phyloP scores from a whole-genome alignment of 2,888 invertebrate species.

The Pachymerium ferrugineum region DNA sequence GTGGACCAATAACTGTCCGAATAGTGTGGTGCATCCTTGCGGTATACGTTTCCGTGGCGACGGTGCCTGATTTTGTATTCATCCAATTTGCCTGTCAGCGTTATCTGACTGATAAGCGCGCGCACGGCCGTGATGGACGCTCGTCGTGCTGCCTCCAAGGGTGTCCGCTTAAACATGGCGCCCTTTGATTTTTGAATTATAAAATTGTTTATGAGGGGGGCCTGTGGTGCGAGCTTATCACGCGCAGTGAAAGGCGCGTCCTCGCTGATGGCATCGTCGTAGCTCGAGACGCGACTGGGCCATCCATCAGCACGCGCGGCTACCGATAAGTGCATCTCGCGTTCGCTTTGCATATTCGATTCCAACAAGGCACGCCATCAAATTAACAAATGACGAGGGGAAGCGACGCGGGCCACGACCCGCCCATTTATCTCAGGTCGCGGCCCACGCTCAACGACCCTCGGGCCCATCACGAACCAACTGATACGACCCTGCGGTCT shows the following conservation, averaged over 20 bases:
- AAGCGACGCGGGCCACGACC: conserved; percentile 28
- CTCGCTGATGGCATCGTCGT: conserved; percentile 25
- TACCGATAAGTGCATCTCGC: conserved; percentile 10
- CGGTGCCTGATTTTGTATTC: conserved; percentile 28
- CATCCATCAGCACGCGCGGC: conserved; percentile 9
- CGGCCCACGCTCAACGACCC: conserved; percentile 12
- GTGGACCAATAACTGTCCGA: conserved; percentile 8
- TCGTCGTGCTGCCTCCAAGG: conserved; percentile 8
- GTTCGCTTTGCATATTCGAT: conserved; percentile 28
- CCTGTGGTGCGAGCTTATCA: conserved; percentile 29
- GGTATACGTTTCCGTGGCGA: conserved; percentile 20
- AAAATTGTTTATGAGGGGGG: conserved; percentile 28
- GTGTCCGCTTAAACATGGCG: conserved; percentile 27
- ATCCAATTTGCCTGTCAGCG: conserved; percentile 29
- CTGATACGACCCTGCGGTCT: conserved; percentile 16
- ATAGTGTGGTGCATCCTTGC: not conserved
- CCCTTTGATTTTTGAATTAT: conserved; percentile 27
- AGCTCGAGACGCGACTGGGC: conserved; percentile 10
- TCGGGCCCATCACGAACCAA: not conserved
- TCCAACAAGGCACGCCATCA: conserved; percentile 26
- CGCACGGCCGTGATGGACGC: conserved; percentile 23
- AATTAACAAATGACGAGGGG: conserved; percentile 28
- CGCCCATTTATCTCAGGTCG: conserved; percentile 7
- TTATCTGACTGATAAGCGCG: conserved; percentile 28
- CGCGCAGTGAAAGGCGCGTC: conserved; percentile 28